Base-by-base conservation (phyloP, 2,113 vertebrate genomes). In the human region DNA sequence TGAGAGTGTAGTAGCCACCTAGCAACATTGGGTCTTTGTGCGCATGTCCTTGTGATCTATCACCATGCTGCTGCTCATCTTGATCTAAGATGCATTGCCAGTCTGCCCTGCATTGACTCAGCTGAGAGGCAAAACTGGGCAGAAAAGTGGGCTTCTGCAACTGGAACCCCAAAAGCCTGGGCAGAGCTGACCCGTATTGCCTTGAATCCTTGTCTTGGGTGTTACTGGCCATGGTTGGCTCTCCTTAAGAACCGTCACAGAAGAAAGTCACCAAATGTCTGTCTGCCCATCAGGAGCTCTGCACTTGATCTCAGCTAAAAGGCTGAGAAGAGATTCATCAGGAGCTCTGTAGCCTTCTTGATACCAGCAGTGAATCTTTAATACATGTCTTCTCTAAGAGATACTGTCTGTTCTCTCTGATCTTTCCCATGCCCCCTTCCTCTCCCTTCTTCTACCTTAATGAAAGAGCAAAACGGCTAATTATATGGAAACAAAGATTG, bases 401-500 rank as follows among this genome's bases (percentile, higher is more conserved):
- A 17, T 18, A 5, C 30, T 27, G 16, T 92, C 38, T 57, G 6
- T 55, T 64, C 38, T 82, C 32, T 80, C 18, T 18, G 9, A 8
- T 48, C 12, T 48, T 72, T 22, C 22, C 45, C 6, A 6, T 22
- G 50, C 8, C 27, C 83, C 11, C 38, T 86, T 73, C n/a, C 22
- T 79, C n/a, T 90, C 25, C 55, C 48, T 92, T 72, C 40, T 38
- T 90, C 61, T 64, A 38, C 81, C 61, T 64, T 73, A 66, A 70
- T 86, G 64, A 79, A 92, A 96, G 82, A 72, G 35, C 40, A 79
- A 66, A 81, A 52, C 79, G 25, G 81, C 64, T 93, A 84, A 76
- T 93, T 93, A 75, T 25, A 35, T 57, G 78, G 50, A 89, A 95
- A 66, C 75, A 93, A 78, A 87, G 78, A 76, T 73, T 72, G 70